Percentiles rank a stretch among this genome's conserved stretches.
Conservation (phyloP, 2,113 vertebrate species). For the Calonectris borealis region DNA sequence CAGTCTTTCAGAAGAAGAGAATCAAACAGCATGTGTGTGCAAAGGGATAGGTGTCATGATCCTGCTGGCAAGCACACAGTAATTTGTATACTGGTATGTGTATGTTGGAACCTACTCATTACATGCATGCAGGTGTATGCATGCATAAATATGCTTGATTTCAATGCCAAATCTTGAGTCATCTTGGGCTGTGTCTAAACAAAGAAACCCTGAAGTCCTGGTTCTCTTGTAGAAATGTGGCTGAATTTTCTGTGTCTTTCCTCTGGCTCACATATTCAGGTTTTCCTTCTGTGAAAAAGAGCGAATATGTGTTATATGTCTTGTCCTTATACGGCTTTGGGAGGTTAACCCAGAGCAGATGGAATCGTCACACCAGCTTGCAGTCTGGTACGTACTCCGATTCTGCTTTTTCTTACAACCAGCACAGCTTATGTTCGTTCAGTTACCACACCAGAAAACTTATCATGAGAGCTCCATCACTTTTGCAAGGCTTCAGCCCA, state of each 20-base stretch:
- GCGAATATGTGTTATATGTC: not conserved
- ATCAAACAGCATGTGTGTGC: not conserved
- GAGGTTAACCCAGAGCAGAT: not conserved
- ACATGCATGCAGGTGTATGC: accelerated
- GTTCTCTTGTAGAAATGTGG: not conserved
- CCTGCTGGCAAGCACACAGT: not conserved
- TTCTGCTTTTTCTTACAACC: not conserved
- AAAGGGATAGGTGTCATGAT: not conserved
- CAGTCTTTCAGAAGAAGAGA: not conserved
- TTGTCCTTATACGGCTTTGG: not conserved
- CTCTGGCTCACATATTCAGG: not conserved
- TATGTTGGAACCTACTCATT: not conserved
- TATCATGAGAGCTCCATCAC: not conserved
- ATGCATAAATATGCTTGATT: not conserved
- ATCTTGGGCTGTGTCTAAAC: not conserved
- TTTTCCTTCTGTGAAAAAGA: not conserved
- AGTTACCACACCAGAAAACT: not conserved
- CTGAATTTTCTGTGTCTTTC: not conserved
- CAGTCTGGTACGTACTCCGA: not conserved
- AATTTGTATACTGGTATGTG: not conserved
- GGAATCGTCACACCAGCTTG: not conserved
- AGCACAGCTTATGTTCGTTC: not conserved
- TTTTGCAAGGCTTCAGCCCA: not conserved
- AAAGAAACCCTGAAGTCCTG: not conserved
- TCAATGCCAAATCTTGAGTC: not conserved